Conservation (phyloP, 2,113 vertebrate species). For the Puffinus mauretanicus region DNA sequence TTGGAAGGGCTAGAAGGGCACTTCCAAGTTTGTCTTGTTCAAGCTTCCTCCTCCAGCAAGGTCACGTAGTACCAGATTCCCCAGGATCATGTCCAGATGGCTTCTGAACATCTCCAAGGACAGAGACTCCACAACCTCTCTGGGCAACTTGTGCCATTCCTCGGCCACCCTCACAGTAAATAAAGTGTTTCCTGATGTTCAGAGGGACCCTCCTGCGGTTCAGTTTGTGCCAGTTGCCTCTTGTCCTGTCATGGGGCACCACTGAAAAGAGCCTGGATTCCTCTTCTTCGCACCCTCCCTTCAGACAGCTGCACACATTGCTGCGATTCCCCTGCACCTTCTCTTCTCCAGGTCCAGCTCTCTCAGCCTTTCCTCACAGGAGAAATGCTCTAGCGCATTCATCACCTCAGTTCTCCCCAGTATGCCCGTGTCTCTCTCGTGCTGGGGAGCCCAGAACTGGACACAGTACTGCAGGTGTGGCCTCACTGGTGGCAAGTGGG, state of each 20-base stretch:
- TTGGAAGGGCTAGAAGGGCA: not conserved
- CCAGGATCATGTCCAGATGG: not conserved
- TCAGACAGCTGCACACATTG: not conserved
- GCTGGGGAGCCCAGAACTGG: not conserved
- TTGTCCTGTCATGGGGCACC: not conserved
- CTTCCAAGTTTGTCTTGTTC: not conserved
- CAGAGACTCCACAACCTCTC: not conserved
- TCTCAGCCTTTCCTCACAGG: not conserved
- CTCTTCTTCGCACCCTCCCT: not conserved
- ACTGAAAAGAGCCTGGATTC: not conserved
- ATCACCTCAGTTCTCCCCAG: not conserved
- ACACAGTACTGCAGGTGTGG: not conserved
- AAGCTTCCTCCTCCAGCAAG: not conserved
- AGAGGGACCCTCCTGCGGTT: not conserved
- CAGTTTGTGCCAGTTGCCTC: not conserved
- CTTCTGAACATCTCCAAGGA: not conserved
- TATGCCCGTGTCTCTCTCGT: not conserved
- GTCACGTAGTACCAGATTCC: not conserved
- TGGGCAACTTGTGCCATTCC: not conserved
- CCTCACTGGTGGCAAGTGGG: accelerated
- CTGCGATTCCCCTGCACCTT: not conserved
- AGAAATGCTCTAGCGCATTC: not conserved
- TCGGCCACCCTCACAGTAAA: not conserved
- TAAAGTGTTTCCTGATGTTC: not conserved
- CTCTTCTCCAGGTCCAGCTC: not conserved